Conservation (phyloP, 2,113 vertebrate genomes). For the Pachypanchax playfairii region DNA sequence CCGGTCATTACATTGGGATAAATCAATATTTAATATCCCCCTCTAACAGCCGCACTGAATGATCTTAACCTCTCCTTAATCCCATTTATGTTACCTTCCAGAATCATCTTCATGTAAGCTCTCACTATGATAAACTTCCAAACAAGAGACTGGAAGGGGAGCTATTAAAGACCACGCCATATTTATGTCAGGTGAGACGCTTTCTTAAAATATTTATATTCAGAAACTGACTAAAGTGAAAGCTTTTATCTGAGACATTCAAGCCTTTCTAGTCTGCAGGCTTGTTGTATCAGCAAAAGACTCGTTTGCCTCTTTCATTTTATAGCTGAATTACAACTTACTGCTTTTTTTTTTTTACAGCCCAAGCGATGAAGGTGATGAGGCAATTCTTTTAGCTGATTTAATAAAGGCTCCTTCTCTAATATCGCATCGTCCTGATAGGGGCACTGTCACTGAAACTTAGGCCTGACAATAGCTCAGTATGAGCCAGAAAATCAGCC, state of each 20-base stretch:
- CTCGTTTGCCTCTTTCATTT: constrained; percentile 40
- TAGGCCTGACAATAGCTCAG: constrained; percentile 58
- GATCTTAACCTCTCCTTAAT: constrained; percentile 91
- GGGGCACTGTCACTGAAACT: constrained; percentile 52
- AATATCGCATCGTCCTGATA: constrained; percentile 61
- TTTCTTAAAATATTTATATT: constrained; percentile 84
- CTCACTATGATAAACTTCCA: constrained; percentile 85
- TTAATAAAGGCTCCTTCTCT: constrained; percentile 66
- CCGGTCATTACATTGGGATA: constrained; percentile 83
- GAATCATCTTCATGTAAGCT: constrained; percentile 79
- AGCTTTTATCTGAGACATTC: constrained; percentile 78
- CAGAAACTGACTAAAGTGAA: constrained; percentile 83
- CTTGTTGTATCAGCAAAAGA: constrained; percentile 72
- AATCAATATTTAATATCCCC: constrained; percentile 94
- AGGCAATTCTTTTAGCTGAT: constrained; percentile 73
- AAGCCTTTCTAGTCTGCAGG: constrained; percentile 57
- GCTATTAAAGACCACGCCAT: constrained; percentile 78
- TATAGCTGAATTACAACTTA: constrained; percentile 62
- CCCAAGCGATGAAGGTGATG: constrained; percentile 65
- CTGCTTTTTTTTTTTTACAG: constrained; percentile 69
- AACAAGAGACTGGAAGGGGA: constrained; percentile 76
- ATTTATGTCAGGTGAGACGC: constrained; percentile 84
- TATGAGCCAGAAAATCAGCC: constrained; percentile 29
- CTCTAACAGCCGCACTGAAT: constrained; percentile 82
- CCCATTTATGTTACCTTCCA: constrained; percentile 88